Conservation (phyloP, 2,113 vertebrate species). For the Heterotis niloticus region DNA sequence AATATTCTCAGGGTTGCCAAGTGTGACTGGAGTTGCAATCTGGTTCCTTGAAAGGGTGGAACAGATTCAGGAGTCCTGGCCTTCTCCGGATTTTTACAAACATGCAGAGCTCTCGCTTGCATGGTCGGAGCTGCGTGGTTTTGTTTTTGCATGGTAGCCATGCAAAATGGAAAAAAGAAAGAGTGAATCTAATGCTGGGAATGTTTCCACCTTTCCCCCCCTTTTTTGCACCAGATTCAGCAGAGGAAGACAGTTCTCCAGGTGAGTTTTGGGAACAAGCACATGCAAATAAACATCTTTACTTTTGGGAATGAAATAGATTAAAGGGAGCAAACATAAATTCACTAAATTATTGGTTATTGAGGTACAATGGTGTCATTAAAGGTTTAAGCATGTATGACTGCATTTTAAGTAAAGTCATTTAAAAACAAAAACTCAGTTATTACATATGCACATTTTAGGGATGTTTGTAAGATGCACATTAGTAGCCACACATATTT, state of each 20-base stretch:
- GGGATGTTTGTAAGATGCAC: background rate
- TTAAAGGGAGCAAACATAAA: background rate
- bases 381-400: no score
- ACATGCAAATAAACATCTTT: background rate
- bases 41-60: conserved; percentile 55
- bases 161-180: conserved; percentile 68
- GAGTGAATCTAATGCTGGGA: conserved; percentile 67
- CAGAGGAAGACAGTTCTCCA: conserved; percentile 84
- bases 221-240: conserved; percentile 58
- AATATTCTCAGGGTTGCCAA: conserved; percentile 50
- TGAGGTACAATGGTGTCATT: no score
- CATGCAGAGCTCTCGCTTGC: conserved; percentile 66
- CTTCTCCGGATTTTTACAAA: conserved; percentile 49
- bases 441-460: background rate
- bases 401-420: no score
- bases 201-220: conserved; percentile 63
- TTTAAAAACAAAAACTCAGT: background rate
- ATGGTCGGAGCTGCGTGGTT: conserved; percentile 50
- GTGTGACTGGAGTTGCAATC: conserved; percentile 42
- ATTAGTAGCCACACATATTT: background rate
- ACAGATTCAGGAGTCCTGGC: conserved; percentile 58
- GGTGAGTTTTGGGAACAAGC: conserved; percentile 72
- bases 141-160: conserved; percentile 71
- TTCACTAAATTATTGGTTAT: no score
- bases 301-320: background rate